Evolutionary conservation across 1,140 invertebrate genomes (phyloP).

Genomic region (Chironomus striatipennis): DNA sequence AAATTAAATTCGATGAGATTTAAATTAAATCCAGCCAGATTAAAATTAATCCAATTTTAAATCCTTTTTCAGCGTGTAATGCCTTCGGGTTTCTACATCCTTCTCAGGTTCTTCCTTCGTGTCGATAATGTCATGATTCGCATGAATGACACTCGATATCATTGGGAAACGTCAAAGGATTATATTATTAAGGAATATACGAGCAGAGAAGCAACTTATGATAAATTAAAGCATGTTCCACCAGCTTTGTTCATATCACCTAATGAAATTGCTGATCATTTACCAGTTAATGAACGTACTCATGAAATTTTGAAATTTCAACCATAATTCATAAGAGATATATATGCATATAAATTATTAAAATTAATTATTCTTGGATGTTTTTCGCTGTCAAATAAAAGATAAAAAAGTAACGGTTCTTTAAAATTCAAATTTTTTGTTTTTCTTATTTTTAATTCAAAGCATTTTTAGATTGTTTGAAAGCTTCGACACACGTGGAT

Average conservation of each 20-base stretch:
- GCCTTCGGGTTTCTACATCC: conserved; percentile 86
- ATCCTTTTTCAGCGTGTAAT: conserved; percentile 77
- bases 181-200: conserved; percentile 72
- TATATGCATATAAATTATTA: not conserved
- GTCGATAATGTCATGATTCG: conserved; percentile 87
- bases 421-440: not conserved
- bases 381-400: not conserved
- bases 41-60: conserved; percentile 27
- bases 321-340: not conserved
- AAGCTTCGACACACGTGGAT: not conserved
- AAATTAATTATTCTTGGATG: not conserved
- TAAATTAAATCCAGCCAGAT: not conserved
- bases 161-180: conserved; percentile 68
- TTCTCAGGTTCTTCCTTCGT: conserved; percentile 85
- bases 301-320: not conserved
- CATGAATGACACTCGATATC: conserved; percentile 86
- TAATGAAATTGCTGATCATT: conserved; percentile 46
- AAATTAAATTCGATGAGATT: not conserved
- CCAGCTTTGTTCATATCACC: conserved; percentile 44
- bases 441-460: not conserved
- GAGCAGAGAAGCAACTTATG: conserved; percentile 58
- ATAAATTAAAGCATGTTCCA: conserved; percentile 46
- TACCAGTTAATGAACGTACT: conserved; percentile 38
- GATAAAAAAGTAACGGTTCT: not conserved
- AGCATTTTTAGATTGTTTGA: not conserved